Evolutionary conservation across 2,888 invertebrate genomes (phyloP).

Genomic region (Pandemis corylana): DNA sequence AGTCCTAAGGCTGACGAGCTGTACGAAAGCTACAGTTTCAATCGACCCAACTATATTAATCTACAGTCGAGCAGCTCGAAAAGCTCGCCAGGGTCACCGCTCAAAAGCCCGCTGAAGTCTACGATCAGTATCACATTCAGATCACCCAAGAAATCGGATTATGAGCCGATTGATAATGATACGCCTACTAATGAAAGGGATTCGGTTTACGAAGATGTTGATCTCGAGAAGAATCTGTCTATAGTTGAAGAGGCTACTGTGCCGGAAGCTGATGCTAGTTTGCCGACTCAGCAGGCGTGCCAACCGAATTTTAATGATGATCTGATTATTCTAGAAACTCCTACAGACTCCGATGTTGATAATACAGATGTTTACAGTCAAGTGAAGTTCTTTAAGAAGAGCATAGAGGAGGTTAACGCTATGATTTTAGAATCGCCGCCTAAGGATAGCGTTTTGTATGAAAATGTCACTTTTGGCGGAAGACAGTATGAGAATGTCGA

Average conservation of each 20-base stretch:
- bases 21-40: conserved; percentile 74
- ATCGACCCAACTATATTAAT: conserved; percentile 78
- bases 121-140: conserved; percentile 90
- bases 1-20: conserved; percentile 66
- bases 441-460: conserved; percentile 69
- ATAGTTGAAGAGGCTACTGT: conserved; percentile 84
- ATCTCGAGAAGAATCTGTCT: conserved; percentile 75
- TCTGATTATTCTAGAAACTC: conserved; percentile 83
- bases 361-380: conserved; percentile 88
- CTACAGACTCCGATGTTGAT: conserved; percentile 75
- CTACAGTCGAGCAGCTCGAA: conserved; percentile 76
- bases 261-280: conserved; percentile 82
- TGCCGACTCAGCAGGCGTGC: conserved; percentile 85
- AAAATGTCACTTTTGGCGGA: conserved; percentile 64
- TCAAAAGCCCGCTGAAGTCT: conserved; percentile 86
- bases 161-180: conserved; percentile 77
- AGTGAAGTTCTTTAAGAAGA: conserved; percentile 90
- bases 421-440: conserved; percentile 56
- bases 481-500: conserved; percentile 73
- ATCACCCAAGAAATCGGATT: conserved; percentile 84
- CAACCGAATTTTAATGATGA: conserved; percentile 75
- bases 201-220: conserved; percentile 86
- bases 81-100: conserved; percentile 73
- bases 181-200: conserved; percentile 79
- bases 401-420: conserved; percentile 87